A percentile compares a stretch with the other conserved stretches of the same genome.
phyloP scores from a whole-genome alignment of 35 echinoderm and acorn worm genomes.

The Ophiothrix spiculata region DNA sequence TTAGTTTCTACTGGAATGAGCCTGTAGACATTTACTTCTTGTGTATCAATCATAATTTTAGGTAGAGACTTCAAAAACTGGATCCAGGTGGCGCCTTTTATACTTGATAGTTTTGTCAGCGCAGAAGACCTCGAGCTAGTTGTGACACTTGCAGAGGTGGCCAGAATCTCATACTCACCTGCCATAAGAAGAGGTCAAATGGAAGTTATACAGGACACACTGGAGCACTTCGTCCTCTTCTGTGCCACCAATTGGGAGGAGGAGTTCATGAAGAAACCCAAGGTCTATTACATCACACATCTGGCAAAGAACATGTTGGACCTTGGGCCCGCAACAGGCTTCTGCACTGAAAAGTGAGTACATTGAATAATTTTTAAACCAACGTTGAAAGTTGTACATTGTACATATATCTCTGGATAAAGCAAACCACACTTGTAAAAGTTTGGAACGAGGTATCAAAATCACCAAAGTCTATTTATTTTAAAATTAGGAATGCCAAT shows the following conservation, averaged over 20 bases:
- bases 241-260: neutral
- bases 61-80: neutral
- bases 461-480: too few species aligned
- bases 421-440: too few species aligned
- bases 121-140: neutral
- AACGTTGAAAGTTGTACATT: too few species aligned
- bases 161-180: neutral
- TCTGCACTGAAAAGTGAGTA: neutral
- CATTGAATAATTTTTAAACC: too few species aligned
- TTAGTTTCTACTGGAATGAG: too few species aligned
- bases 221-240: neutral
- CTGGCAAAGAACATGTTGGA: neutral
- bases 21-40: too few species aligned
- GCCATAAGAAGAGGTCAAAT: neutral
- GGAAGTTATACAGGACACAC: neutral
- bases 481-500: too few species aligned
- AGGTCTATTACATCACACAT: neutral
- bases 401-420: too few species aligned
- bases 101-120: neutral
- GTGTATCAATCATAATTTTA: too few species aligned
- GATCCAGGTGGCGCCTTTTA: neutral
- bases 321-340: neutral
- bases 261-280: neutral
- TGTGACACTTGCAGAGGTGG: neutral
- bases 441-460: too few species aligned